Percentiles rank a stretch among this genome's conserved stretches.
Conservation (phyloP, 2,113 vertebrate genomes). For the Dinomys branickii region DNA sequence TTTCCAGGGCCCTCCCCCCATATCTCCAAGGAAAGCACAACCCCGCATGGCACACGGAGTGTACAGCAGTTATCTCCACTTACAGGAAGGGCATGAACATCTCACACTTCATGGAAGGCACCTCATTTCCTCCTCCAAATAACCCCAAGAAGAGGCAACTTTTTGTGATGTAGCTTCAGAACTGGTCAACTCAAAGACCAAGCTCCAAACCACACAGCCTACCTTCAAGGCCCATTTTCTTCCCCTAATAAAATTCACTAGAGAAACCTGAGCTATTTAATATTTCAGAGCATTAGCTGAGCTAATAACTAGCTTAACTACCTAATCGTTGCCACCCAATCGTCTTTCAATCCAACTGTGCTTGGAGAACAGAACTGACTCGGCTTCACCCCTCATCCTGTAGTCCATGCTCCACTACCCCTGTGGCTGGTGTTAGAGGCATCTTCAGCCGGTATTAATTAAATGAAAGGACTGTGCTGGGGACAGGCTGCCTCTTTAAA, state of each 20-base stretch:
- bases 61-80: background rate
- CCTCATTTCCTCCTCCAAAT: background rate
- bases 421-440: background rate
- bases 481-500: background rate
- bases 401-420: background rate
- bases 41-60: rapidly evolving
- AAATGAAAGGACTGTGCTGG: background rate
- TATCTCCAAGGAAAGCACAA: background rate
- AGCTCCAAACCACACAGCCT: background rate
- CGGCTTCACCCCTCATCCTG: background rate
- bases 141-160: background rate
- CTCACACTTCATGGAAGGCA: background rate
- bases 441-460: background rate
- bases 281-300: background rate
- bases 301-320: background rate
- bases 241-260: constrained; percentile 27
- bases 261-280: background rate
- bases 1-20: background rate
- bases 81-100: background rate
- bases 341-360: background rate
- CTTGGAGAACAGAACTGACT: background rate
- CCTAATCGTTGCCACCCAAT: background rate
- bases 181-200: constrained; percentile 11
- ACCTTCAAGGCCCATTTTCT: background rate
- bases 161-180: background rate